Conservation (phyloP, 2,888 invertebrate genomes). For the Sialis lutaria region DNA sequence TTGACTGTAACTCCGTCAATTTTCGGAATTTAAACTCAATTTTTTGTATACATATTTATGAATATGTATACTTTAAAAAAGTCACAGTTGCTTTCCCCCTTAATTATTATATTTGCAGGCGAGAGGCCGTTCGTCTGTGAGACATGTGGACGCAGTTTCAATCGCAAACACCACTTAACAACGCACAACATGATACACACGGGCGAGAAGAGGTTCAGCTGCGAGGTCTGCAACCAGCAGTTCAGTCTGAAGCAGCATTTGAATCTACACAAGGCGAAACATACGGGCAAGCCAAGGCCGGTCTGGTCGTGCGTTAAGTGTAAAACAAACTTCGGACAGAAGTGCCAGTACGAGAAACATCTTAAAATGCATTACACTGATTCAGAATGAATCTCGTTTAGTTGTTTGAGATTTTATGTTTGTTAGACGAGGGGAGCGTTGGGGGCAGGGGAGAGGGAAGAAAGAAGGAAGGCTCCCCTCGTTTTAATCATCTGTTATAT, state of each 20-base stretch:
- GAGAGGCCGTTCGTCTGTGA: conserved; percentile 4
- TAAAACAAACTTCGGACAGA: neutral
- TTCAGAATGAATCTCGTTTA: too few relatives aligned
- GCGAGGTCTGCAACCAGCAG: neutral
- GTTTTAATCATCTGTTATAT: too few relatives aligned
- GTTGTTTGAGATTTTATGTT: too few relatives aligned
- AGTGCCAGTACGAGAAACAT: neutral
- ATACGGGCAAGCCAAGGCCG: neutral
- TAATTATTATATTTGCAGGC: too few relatives aligned
- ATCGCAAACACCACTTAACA: conserved; percentile 2
- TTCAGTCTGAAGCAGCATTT: conserved; percentile 5
- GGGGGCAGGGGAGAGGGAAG: too few relatives aligned
- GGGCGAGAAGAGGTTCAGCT: conserved; percentile 1
- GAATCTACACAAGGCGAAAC: conserved; percentile 2
- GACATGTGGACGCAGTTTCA: conserved; percentile 3
- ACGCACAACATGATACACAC: conserved; percentile 5
- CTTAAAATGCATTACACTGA: neutral
- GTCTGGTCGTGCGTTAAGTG: neutral
- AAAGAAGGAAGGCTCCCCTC: too few relatives aligned
- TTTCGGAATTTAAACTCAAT: too few relatives aligned
- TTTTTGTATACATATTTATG: too few relatives aligned
- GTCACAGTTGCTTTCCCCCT: too few relatives aligned
- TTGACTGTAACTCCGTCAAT: too few relatives aligned
- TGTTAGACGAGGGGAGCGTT: too few relatives aligned
- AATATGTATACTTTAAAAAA: too few relatives aligned